Conservation (phyloP, 2,113 vertebrate genomes). For the Macroglossus sobrinus region DNA sequence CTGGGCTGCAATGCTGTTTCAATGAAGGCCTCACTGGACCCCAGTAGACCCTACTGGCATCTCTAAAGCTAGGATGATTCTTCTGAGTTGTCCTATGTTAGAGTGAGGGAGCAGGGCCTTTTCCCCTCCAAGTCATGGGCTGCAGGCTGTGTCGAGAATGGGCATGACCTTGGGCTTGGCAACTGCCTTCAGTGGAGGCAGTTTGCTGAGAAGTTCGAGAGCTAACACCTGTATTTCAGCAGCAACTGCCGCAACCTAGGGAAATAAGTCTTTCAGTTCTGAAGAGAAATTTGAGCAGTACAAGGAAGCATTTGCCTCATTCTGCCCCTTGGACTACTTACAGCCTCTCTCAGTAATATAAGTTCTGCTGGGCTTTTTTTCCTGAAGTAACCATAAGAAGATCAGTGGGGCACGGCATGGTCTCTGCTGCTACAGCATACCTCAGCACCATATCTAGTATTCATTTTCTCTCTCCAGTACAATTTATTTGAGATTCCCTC, state of each 20-base stretch:
- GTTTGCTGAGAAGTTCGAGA: not conserved
- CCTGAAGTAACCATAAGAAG: not conserved
- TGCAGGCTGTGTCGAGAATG: not conserved
- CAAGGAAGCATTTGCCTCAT: not conserved
- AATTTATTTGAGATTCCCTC: not conserved
- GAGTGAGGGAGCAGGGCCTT: not conserved
- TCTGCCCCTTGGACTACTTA: not conserved
- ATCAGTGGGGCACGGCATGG: not conserved
- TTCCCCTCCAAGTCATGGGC: not conserved
- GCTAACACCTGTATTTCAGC: not conserved
- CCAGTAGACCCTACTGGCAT: not conserved
- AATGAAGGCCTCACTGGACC: not conserved
- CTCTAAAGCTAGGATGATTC: not conserved
- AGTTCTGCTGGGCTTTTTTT: not conserved
- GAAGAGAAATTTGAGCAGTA: not conserved
- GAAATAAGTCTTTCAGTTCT: not conserved
- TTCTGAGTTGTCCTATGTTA: not conserved
- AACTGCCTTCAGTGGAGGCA: not conserved
- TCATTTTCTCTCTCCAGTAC: not conserved
- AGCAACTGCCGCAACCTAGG: not conserved
- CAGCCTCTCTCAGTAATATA: not conserved
- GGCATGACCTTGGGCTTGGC: not conserved
- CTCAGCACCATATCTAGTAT: not conserved
- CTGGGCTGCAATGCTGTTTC: not conserved
- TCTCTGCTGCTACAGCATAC: not conserved